Conservation (phyloP, 2,888 invertebrate species). For the Apantesis nais region DNA sequence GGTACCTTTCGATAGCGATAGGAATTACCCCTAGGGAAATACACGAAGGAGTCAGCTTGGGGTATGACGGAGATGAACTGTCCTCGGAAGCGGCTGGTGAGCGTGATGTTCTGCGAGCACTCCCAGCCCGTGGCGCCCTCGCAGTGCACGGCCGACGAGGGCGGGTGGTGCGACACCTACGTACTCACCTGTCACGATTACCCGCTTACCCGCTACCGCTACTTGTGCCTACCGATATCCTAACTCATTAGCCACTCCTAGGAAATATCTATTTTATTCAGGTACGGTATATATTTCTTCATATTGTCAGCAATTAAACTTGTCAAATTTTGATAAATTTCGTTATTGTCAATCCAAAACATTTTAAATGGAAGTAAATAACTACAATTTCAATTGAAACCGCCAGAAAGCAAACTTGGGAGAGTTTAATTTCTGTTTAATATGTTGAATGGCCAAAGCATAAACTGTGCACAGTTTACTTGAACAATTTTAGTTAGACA, state of each 20-base stretch:
- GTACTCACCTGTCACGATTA: conserved; percentile 9
- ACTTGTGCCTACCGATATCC: neutral
- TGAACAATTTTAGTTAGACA: no score
- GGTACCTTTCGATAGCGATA: conserved; percentile 94
- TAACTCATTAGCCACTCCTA: neutral
- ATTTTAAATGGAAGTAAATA: no score
- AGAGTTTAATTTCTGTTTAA: neutral
- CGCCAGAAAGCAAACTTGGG: neutral
- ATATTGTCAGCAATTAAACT: no score
- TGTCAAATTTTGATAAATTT: no score
- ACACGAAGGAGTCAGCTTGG: conserved; percentile 85
- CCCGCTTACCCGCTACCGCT: conserved; percentile 2
- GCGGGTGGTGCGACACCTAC: conserved; percentile 96
- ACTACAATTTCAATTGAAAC: neutral
- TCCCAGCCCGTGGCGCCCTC: conserved; percentile 93
- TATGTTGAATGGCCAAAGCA: neutral
- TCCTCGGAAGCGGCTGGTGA: conserved; percentile 97
- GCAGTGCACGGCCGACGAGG: conserved; percentile 95
- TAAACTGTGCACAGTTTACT: no score
- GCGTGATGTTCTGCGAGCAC: conserved; percentile 95
- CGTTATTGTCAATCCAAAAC: no score
- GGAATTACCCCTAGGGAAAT: conserved; percentile 87
- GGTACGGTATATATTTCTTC: neutral
- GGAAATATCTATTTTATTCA: neutral
- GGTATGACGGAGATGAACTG: conserved; percentile 94